Evolutionary conservation across 2,888 invertebrate genomes (phyloP).

Genomic region (Drosophila falleni): DNA sequence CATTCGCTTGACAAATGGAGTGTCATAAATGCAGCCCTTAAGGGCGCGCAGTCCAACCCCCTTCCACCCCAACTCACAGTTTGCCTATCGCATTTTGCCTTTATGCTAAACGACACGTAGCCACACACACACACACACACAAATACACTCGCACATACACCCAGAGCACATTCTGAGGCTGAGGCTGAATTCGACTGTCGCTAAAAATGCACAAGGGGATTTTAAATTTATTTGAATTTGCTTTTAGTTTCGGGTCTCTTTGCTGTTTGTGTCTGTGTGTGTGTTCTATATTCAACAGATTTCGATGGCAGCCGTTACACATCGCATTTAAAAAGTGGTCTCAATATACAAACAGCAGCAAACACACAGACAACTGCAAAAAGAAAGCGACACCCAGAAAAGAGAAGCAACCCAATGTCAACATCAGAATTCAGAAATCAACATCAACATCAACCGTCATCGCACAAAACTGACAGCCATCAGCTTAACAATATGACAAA

Average conservation of each 20-base stretch:
- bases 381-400: constrained; percentile 34
- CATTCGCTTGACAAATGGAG: constrained; percentile 80
- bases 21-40: constrained; percentile 82
- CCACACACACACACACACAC: constrained; percentile 28
- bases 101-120: constrained; percentile 79
- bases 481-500: constrained; percentile 81
- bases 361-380: constrained; percentile 15
- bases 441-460: constrained; percentile 30
- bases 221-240: constrained; percentile 82
- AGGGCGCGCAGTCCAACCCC: constrained; percentile 61
- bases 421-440: constrained; percentile 31
- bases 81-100: constrained; percentile 59
- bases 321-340: constrained; percentile 78
- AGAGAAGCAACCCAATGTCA: constrained; percentile 29
- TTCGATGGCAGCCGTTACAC: constrained; percentile 79
- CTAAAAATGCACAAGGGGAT: constrained; percentile 82
- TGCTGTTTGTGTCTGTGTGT: constrained; percentile 27
- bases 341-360: constrained; percentile 62
- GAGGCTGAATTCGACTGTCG: constrained; percentile 57
- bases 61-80: constrained; percentile 6
- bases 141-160: constrained; percentile 24
- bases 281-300: constrained; percentile 73
- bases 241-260: constrained; percentile 73
- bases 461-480: constrained; percentile 68
- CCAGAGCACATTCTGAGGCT: constrained; percentile 40